These are phyloP conservation scores for Coptotermes formosanus DNA, from an alignment of 1,140 invertebrate genomes.

Conservation along the genomic window DNA sequence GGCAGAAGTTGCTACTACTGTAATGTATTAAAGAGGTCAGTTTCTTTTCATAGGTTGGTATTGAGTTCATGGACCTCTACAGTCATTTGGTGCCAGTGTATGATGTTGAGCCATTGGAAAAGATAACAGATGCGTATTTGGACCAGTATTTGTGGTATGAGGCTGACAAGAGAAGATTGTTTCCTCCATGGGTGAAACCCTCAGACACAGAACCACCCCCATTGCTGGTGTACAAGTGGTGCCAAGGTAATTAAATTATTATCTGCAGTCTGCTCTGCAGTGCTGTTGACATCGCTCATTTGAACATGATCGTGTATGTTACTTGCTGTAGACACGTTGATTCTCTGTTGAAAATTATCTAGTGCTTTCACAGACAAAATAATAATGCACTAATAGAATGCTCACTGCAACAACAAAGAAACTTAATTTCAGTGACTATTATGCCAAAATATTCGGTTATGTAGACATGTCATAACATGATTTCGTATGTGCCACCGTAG, in stretches of 20 bases:
- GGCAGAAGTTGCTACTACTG: constrained; percentile 12
- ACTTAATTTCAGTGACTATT: no score
- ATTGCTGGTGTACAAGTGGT: constrained; percentile 98
- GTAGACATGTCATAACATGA: no score
- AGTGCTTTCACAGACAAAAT: no score
- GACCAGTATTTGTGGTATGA: constrained; percentile 99
- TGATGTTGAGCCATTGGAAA: constrained; percentile 98
- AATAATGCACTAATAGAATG: no score
- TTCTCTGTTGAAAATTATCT: no score
- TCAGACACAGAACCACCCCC: constrained; percentile 98
- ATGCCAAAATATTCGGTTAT: no score
- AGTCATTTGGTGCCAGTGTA: constrained; percentile 98
- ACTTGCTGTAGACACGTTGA: no score
- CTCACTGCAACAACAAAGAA: no score
- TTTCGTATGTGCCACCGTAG: no score
- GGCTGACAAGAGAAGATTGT: constrained; percentile 94
- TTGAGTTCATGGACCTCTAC: constrained; percentile 99
- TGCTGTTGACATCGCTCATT: no score
- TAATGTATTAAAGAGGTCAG: constrained; percentile 21
- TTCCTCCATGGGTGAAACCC: constrained; percentile 99
- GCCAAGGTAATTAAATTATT: constrained; percentile 72
- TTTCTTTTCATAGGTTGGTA: constrained; percentile 70
- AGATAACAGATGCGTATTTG: constrained; percentile 99
- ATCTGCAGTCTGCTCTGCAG: no score
- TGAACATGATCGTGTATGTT: no score